Conservation (phyloP, 2,797 vertebrate species). For the Naso thynnoides region DNA sequence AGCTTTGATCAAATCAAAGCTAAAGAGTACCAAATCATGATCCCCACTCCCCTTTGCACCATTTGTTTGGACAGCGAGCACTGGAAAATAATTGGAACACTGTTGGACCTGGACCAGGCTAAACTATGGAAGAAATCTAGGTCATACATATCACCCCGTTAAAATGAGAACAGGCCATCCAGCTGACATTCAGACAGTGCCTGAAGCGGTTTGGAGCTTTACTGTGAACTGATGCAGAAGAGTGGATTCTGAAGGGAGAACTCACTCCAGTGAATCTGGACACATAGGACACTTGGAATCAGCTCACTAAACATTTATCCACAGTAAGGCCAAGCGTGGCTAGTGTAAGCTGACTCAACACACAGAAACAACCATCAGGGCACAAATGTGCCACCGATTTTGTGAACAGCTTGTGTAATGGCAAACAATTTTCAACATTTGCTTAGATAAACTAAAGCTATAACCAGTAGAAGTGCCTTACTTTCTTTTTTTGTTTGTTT, state of each 20-base stretch:
- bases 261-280: slow-evolving; percentile 63
- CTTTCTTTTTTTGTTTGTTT: neutral
- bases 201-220: slow-evolving; percentile 65
- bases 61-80: slow-evolving; percentile 24
- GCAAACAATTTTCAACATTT: neutral
- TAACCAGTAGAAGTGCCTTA: neutral
- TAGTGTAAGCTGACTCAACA: slow-evolving; percentile 25
- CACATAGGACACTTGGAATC: slow-evolving; percentile 60
- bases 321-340: slow-evolving; percentile 27
- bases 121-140: slow-evolving; percentile 67
- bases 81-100: slow-evolving; percentile 28
- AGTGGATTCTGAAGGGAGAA: slow-evolving; percentile 67
- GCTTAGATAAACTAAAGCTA: neutral
- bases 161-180: slow-evolving; percentile 74
- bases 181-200: slow-evolving; percentile 79
- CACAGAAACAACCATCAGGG: slow-evolving; percentile 3
- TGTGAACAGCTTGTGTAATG: neutral
- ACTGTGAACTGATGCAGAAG: slow-evolving; percentile 81
- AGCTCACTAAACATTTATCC: slow-evolving; percentile 56
- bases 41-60: slow-evolving; percentile 10
- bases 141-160: slow-evolving; percentile 75
- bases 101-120: slow-evolving; percentile 46
- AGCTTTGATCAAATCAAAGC: slow-evolving; percentile 10
- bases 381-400: neutral
- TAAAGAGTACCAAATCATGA: slow-evolving; percentile 21